Conservation (phyloP, 2,113 vertebrate genomes). For the Spilogale gracilis region DNA sequence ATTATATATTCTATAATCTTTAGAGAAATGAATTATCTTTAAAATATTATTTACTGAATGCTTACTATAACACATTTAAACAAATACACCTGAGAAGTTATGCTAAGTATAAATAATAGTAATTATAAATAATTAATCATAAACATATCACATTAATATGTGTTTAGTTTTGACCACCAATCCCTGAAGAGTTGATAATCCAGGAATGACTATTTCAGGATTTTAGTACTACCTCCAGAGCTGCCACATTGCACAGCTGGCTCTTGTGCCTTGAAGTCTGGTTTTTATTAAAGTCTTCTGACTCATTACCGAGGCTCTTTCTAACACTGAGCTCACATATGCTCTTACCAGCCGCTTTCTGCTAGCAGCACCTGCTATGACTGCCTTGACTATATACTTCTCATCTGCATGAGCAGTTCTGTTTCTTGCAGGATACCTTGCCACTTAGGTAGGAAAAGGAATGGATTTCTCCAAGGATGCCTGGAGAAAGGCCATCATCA, state of each 20-base stretch:
- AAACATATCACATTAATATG: background rate
- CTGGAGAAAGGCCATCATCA: background rate
- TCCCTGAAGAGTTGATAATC: background rate
- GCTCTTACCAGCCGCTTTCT: background rate
- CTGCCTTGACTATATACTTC: slow-evolving; percentile 37
- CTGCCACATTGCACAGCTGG: background rate
- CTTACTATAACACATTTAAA: background rate
- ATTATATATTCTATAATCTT: background rate
- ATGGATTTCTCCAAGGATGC: background rate
- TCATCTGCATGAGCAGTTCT: background rate
- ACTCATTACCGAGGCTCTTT: slow-evolving; percentile 37
- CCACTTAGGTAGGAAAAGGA: background rate
- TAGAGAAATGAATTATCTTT: background rate
- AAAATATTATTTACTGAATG: background rate
- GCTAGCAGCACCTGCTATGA: background rate
- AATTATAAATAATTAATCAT: background rate
- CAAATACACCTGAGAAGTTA: background rate
- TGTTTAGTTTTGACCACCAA: background rate
- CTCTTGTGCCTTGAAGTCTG: slow-evolving; percentile 20
- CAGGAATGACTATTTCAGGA: background rate
- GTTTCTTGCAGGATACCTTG: background rate
- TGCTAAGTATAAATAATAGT: background rate
- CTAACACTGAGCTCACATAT: slow-evolving; percentile 39
- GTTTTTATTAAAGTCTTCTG: slow-evolving; percentile 38
- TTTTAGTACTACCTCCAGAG: background rate